phyloP scores from a whole-genome alignment of 2,797 vertebrate genomes.

The Trachurus trachurus region DNA sequence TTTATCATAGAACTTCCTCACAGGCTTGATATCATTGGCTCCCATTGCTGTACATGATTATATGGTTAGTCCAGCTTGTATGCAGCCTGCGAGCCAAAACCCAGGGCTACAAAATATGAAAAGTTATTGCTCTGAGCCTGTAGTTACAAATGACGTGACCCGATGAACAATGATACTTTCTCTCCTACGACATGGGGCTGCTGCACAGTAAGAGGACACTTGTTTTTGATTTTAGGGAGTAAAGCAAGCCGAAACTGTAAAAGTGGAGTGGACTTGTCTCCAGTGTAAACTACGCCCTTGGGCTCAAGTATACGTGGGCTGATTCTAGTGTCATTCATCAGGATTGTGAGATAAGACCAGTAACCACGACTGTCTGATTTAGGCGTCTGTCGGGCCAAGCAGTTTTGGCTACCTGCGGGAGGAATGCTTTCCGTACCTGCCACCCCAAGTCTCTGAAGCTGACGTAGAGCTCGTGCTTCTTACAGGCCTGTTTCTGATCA shows the following conservation, averaged over 20 bases:
- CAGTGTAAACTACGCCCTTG: not conserved
- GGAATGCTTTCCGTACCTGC: slow-evolving; percentile 89
- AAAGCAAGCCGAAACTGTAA: slow-evolving; percentile 4
- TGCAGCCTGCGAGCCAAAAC: not conserved
- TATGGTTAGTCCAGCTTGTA: not conserved
- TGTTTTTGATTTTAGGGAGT: not conserved
- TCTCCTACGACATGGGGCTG: not conserved
- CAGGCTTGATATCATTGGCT: too few species aligned
- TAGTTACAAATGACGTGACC: not conserved
- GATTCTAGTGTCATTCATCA: slow-evolving; percentile 26
- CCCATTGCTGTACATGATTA: too few species aligned
- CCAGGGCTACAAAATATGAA: not conserved
- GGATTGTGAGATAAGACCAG: slow-evolving; percentile 22
- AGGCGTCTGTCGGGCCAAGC: not conserved
- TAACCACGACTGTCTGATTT: slow-evolving; percentile 3
- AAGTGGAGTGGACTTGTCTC: not conserved
- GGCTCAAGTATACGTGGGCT: not conserved
- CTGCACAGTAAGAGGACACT: slow-evolving; percentile 1
- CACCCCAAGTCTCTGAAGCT: slow-evolving; percentile 98
- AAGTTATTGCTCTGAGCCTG: not conserved
- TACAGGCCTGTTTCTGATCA: slow-evolving; percentile 97
- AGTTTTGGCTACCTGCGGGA: slow-evolving; percentile 22
- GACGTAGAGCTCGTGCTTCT: slow-evolving; percentile 97
- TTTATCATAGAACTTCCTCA: not conserved
- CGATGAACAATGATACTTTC: not conserved